phyloP scores from a whole-genome alignment of 1,140 invertebrate species.

The Drosophila nikananu region DNA sequence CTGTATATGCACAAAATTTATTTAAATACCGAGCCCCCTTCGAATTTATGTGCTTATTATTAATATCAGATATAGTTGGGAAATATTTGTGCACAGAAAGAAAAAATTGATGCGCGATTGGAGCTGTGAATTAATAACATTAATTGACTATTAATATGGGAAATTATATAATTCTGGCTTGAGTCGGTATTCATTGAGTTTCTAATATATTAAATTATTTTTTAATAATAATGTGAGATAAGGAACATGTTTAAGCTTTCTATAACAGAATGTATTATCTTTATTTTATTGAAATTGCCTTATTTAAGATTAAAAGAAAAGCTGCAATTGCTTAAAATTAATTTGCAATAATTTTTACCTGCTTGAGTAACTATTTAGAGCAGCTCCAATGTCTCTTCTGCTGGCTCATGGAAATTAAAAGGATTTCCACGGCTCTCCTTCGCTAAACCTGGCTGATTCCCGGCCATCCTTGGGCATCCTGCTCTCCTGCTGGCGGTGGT shows the following conservation, averaged over 20 bases:
- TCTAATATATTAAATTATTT: neutral
- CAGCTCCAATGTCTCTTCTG: neutral
- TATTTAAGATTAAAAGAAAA: neutral
- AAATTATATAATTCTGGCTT: constrained; percentile 2
- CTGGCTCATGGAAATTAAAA: constrained; percentile 36
- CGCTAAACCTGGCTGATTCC: constrained; percentile 1
- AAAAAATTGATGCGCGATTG: constrained; percentile 1
- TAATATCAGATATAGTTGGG: constrained; percentile 20
- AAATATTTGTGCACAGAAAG: constrained; percentile 16
- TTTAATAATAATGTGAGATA: neutral
- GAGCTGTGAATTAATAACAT: constrained; percentile 1
- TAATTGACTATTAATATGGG: constrained; percentile 1
- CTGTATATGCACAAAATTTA: neutral
- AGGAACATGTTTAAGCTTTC: neutral
- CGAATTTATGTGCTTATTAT: constrained; percentile 40
- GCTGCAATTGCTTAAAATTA: no score
- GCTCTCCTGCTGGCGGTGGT: constrained; percentile 40
- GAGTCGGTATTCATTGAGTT: neutral
- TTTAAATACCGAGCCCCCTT: constrained; percentile 16
- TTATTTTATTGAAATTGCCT: neutral
- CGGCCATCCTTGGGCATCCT: constrained; percentile 6
- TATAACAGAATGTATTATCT: neutral
- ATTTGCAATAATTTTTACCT: neutral
- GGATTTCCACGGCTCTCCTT: constrained; percentile 19
- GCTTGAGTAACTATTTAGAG: constrained; percentile 1